Base-by-base conservation (phyloP, 2,113 vertebrate genomes). In the Megaptera novaeangliae region DNA sequence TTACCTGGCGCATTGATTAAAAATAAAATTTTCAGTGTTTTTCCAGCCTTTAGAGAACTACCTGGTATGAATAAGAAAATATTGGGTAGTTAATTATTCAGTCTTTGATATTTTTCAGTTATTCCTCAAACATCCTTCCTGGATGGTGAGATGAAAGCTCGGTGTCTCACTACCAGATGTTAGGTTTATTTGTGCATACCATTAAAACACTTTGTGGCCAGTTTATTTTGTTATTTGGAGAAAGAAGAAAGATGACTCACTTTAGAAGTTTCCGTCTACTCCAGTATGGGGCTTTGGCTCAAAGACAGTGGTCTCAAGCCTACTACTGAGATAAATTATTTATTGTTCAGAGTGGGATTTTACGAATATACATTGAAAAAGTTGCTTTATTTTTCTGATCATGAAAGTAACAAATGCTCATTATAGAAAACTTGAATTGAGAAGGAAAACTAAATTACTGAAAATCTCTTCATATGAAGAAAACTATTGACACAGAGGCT, bases 181-280 rank as follows among this genome's bases (percentile, higher is more conserved):
- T 94, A 49, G 59, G 49, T n/a, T 91, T 93, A 55, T 91, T 94
- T 97, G 20, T 94, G 25, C 61, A 80, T 80, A 39, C 6, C 69
- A n/a, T 83, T 83, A 82, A 81, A 83, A 94, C 68, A 88, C 34
- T 83, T 64, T 71, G 66, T 69, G 44, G 31, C 12, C 36, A 49
- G 34, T 85, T 96, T 49, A 93, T 91, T 90, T 86, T 92, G 69
- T 84, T 94, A 92, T 96, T 97, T 82, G 74, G 78, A 94, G 39
- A 89, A 87, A 84, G 36, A 96, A 94, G 39, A 97, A 95, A 90
- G 72, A 81, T n/a, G n/a, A 78, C 41, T 68, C 10, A 78, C 18
- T 94, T 84, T 69, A 59, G 64, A 92, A 92, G 41, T 31, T 83
- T 86, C 36, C 46, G 3, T 88, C 55, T 94, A 49, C 14, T 80